A percentile compares a stretch with the other conserved stretches of the same genome.
These are phyloP conservation scores for Sarcophaga bullata DNA, from an alignment of 1,140 invertebrate genomes.

Conservation along the genomic window DNA sequence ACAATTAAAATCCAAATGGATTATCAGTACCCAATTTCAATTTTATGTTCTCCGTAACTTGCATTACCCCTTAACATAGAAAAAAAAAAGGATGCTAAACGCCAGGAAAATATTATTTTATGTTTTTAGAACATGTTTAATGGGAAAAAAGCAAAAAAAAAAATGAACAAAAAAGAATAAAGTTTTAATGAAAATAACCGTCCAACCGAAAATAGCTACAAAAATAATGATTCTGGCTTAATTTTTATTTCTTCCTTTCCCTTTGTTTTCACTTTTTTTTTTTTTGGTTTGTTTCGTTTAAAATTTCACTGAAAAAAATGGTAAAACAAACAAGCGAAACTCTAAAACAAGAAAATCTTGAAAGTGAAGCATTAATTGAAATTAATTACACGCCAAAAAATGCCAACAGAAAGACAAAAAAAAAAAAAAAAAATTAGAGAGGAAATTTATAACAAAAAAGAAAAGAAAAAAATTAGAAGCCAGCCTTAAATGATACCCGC, in stretches of 20 bases:
- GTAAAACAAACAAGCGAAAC: no score
- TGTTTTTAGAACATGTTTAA: not conserved
- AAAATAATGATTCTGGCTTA: constrained; percentile 15
- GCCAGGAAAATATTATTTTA: constrained; percentile 10
- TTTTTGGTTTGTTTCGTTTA: not conserved
- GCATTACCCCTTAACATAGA: no score
- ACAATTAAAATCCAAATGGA: no score
- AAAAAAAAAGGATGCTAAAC: not conserved
- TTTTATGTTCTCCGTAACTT: no score
- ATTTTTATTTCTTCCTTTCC: not conserved
- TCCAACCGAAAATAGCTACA: constrained; percentile 13
- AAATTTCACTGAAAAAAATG: not conserved
- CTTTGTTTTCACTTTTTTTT: no score
- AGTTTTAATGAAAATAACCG: constrained; percentile 18
- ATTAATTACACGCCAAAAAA: constrained; percentile 2
- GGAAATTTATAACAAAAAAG: no score
- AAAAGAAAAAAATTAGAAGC: no score
- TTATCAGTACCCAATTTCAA: no score
- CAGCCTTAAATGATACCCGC: no score
- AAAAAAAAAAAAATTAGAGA: no score
- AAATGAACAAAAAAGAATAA: not conserved
- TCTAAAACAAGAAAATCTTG: constrained; percentile 11
- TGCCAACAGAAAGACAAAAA: no score
- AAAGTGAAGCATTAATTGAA: constrained; percentile 22
- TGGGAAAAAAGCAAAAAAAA: not conserved